Evolutionary conservation across 2,113 vertebrate genomes (phyloP).

Genomic region (Xyrauchen texanus): DNA sequence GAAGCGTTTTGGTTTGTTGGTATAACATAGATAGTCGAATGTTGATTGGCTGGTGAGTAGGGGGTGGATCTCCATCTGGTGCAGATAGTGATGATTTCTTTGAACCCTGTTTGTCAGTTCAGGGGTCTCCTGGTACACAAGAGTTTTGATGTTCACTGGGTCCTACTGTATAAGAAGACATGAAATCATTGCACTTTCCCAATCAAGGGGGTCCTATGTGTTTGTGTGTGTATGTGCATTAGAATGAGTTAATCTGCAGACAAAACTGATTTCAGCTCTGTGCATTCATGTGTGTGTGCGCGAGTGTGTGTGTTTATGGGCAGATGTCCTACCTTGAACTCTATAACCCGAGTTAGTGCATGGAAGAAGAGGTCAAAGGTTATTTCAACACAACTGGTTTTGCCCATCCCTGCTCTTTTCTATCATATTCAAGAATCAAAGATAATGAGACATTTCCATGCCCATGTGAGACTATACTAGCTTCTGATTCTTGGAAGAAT

Average conservation of each 20-base stretch:
- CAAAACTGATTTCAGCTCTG: neutral
- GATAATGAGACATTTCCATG: conserved; percentile 23
- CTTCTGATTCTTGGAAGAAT: conserved; percentile 15
- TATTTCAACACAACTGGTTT: conserved; percentile 35
- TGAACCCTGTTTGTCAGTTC: neutral
- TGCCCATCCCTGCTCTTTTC: neutral
- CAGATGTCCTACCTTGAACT: conserved; percentile 11
- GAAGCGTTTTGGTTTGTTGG: conserved; percentile 12
- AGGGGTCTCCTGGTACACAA: conserved; percentile 31
- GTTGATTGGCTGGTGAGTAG: conserved; percentile 14
- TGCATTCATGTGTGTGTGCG: neutral
- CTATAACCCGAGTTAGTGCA: conserved; percentile 17
- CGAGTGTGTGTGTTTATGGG: neutral
- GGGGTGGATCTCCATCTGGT: conserved; percentile 2
- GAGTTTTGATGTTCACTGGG: conserved; percentile 18
- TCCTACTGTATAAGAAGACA: neutral
- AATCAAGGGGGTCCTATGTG: neutral
- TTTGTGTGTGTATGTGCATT: neutral
- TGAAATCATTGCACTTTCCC: neutral
- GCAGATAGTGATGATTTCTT: neutral
- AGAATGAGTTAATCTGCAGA: neutral
- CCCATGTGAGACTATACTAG: conserved; percentile 1
- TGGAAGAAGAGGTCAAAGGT: conserved; percentile 22
- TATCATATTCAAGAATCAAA: conserved; percentile 22
- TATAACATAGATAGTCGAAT: neutral